Base-by-base conservation (phyloP, 1,140 invertebrate genomes). In the Tribolium castaneum region DNA sequence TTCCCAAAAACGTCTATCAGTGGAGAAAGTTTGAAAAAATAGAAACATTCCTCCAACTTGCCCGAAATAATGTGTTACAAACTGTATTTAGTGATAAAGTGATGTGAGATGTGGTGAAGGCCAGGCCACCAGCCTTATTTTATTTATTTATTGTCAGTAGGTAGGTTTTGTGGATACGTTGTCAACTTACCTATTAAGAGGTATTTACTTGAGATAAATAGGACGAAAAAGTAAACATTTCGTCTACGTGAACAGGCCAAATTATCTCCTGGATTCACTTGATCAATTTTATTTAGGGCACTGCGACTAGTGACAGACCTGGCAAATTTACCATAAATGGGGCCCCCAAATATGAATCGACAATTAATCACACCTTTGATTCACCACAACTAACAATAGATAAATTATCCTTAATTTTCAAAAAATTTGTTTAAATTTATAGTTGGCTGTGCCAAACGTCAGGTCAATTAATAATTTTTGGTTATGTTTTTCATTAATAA, bases 11-110 rank as follows among this genome's bases (percentile, higher is more conserved):
- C 50, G 39, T 52, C 70, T 72, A 50, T 71, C 14, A 71, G 34
- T 59, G 25, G 66, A 77, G 75, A 77, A 77, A 77, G 75, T 77
- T 76, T 77, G 30, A 75, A 76, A 76, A 70, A 45, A 70, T 66
- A 66, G 34, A 35, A 66, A 25, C 7, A 13, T 66, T 34, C 14
- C 6, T 66, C 25, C 4, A 35, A 66, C 30, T 35, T 66, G 6
- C 10, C 10, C 9, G 14, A 34, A 66, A 66, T 34, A 66, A 66
- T 66, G 59, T 66, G 59, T 35, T 35, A 14, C 59, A 66, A 35
- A 13, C 3, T 34, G n/a, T 22, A 50, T 50, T 12, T 71, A 75
- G 52, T 75, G 52, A 75, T 35, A 50, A 70, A 70, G 75, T 77
- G 66, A 54, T 51, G 45, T 71, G 34, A 71, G 25, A 71, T 54